Evolutionary conservation across 2,797 vertebrate species (phyloP).

Genomic region (Melanotaenia boesemani): DNA sequence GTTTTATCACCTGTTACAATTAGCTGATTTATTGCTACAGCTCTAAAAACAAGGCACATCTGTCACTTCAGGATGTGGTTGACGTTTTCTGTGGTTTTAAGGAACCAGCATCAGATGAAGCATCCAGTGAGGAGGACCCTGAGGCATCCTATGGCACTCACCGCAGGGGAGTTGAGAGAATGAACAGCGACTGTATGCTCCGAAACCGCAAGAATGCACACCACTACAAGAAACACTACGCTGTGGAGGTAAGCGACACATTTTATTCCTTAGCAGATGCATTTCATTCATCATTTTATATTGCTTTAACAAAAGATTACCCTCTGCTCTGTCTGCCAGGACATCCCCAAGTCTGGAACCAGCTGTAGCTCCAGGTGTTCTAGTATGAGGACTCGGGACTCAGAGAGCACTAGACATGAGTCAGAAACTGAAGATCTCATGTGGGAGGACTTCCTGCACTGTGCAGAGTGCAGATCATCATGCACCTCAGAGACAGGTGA

Average conservation of each 20-base stretch:
- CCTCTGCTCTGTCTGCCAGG: conserved; percentile 76
- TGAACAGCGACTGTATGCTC: conserved; percentile 86
- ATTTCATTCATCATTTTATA: not conserved
- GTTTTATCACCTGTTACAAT: not conserved
- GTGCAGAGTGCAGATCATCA: conserved; percentile 95
- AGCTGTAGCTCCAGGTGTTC: conserved; percentile 97
- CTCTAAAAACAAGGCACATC: not conserved
- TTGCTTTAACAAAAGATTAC: not conserved
- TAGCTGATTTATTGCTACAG: not conserved
- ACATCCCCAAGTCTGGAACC: conserved; percentile 92
- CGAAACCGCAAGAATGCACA: conserved; percentile 90
- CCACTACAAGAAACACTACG: conserved; percentile 94
- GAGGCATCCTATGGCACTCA: conserved; percentile 87
- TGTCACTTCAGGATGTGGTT: not conserved
- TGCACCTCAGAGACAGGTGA: conserved; percentile 91
- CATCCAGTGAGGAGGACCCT: conserved; percentile 95
- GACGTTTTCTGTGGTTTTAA: conserved; percentile 52
- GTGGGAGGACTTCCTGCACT: conserved; percentile 98
- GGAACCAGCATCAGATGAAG: conserved; percentile 92
- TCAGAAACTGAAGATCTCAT: conserved; percentile 97
- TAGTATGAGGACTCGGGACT: conserved; percentile 93
- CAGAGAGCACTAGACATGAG: conserved; percentile 93
- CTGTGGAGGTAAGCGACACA: conserved; percentile 84
- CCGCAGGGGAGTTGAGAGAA: conserved; percentile 84
- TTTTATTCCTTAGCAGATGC: not conserved